Evolutionary conservation across 37 sponge, comb jelly and placozoan species (phyloP).

Genomic region (Oscarella lobularis): DNA sequence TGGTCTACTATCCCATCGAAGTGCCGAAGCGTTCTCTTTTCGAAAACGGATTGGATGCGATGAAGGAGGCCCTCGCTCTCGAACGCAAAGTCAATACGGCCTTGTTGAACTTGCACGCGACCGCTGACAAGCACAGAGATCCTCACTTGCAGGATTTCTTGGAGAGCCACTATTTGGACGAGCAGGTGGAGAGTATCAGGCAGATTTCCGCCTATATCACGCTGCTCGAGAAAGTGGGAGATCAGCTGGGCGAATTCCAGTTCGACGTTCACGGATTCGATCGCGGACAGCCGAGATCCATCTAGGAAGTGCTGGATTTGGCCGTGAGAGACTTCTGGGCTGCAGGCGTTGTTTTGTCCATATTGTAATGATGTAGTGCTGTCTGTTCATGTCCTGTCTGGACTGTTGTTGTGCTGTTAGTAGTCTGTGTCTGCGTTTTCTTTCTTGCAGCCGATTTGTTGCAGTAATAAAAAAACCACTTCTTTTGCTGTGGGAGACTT

Average conservation of each 20-base stretch:
- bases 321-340: too few relatives aligned
- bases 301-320: too few relatives aligned
- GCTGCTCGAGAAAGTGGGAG: not conserved
- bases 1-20: conserved; percentile 45
- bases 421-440: too few relatives aligned
- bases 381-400: too few relatives aligned
- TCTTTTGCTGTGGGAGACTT: too few relatives aligned
- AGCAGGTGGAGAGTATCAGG: conserved; percentile 4
- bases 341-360: too few relatives aligned
- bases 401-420: too few relatives aligned
- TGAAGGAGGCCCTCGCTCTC: conserved; percentile 52
- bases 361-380: too few relatives aligned
- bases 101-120: conserved; percentile 58
- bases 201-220: not conserved
- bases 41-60: conserved; percentile 61
- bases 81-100: conserved; percentile 67
- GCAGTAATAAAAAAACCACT: too few relatives aligned
- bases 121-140: conserved; percentile 44
- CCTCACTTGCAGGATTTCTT: conserved; percentile 35
- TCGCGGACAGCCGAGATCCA: too few relatives aligned
- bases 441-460: too few relatives aligned
- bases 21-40: conserved; percentile 56
- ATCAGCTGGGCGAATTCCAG: conserved; percentile 1
- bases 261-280: too few relatives aligned
- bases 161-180: conserved; percentile 21